Evolutionary conservation across 1,140 invertebrate species (phyloP).

Genomic region (Pseudomyrmex concolor): DNA sequence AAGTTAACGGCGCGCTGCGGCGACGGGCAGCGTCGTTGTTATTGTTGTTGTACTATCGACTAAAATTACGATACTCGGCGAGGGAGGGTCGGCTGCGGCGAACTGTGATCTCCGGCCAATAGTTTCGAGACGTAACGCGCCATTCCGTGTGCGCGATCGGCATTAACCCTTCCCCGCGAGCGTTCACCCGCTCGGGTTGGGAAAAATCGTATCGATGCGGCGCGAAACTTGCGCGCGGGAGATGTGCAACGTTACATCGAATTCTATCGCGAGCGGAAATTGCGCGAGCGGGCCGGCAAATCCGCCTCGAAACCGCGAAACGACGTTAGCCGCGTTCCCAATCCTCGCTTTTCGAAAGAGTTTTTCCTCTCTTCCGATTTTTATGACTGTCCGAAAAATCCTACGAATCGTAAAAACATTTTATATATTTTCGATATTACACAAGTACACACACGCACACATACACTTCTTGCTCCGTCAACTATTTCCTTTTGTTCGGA

Average conservation of each 20-base stretch:
- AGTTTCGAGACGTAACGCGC: slow-evolving; percentile 47
- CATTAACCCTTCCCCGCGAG: not conserved
- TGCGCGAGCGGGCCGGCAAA: slow-evolving; percentile 21
- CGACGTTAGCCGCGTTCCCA: slow-evolving; percentile 5
- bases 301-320: slow-evolving; percentile 16
- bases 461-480: too few species aligned
- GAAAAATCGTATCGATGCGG: slow-evolving; percentile 14
- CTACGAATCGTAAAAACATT: not conserved
- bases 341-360: too few species aligned
- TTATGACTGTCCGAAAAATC: not conserved
- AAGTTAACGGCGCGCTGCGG: slow-evolving; percentile 16
- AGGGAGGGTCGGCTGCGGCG: slow-evolving; percentile 2
- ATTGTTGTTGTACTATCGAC: slow-evolving; percentile 45
- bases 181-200: not conserved
- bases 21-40: slow-evolving; percentile 6
- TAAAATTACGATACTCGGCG: slow-evolving; percentile 51
- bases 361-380: not conserved
- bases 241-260: not conserved
- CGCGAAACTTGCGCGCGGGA: not conserved
- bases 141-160: not conserved
- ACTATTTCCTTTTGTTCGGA: not conserved
- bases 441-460: too few species aligned
- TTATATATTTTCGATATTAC: not conserved
- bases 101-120: slow-evolving; percentile 46
- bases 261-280: slow-evolving; percentile 47